Evolutionary conservation across 1,140 invertebrate species (phyloP), one percentile per base, ranked within the genome.

Genomic region (Elymnias hypermnestra): DNA sequence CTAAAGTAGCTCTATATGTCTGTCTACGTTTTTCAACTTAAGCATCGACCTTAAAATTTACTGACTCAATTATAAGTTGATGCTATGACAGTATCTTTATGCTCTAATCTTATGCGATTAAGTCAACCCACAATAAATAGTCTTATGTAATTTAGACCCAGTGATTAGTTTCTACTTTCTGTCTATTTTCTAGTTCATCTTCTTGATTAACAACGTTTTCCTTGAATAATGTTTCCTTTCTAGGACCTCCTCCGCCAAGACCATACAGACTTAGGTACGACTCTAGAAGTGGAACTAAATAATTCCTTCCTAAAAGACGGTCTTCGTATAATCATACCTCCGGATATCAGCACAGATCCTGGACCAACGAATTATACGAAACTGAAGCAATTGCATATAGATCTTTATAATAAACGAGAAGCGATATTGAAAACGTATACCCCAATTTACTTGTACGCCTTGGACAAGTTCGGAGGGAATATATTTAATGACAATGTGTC

Each of bases 271-370:
- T 87, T 90, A 38, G 90, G 90, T 28, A 92, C 92, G 1, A 88
- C 93, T 5, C 69, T 95, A 8, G 94, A 96, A 84, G 89, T 95
- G 1, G 91, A 93, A 53, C 74, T 95, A 2, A 89, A 91, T 64
- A 91, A 93, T 62, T 78, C 88, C 1, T 74, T 94, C 47, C 75
- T 96, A 12, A 90, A 91, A 66, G 92, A 94, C 66, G 92, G 92
- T 62, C 88, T 92, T 0, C 89, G 91, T 56, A 90, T 95, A 50
- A 88, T 95, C 38, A 81, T 95, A 2, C 89, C 92, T 1, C 92
- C 94, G 8, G 90, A 92, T 47, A 53, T 87, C 2, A 61, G 33
- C 5, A 3, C 33, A 0, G 70, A 75, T 35, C 83, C 53, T 19
- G 81, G 48, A 46, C 5, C 40, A 0, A n/a, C 52, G 0, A 65